Evolutionary conservation across 1,140 invertebrate species (phyloP).

Genomic region (Drosophila navojoa): DNA sequence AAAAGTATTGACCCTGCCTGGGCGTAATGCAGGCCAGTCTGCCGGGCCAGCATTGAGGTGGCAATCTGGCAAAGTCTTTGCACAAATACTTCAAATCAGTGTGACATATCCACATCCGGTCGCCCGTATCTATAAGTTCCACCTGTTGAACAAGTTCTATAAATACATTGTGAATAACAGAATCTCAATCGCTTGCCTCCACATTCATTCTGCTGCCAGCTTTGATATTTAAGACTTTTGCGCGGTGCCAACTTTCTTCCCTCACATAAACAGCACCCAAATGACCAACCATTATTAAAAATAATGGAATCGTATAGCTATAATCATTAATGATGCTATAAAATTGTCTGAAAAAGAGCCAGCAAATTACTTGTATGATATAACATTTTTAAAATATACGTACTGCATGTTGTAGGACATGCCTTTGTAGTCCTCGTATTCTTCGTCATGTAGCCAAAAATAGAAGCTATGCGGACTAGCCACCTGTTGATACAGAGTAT

Average conservation of each 20-base stretch:
- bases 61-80: conserved; percentile 54
- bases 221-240: conserved; percentile 40
- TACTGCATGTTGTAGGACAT: conserved; percentile 65
- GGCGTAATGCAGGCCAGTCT: conserved; percentile 51
- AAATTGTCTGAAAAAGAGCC: conserved; percentile 21
- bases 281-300: conserved; percentile 55
- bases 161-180: neutral
- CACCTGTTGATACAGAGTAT: conserved; percentile 30
- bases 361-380: neutral
- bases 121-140: conserved; percentile 64
- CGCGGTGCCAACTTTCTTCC: conserved; percentile 59
- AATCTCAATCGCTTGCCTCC: conserved; percentile 16
- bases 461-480: conserved; percentile 63
- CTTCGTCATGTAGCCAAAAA: conserved; percentile 63
- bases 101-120: conserved; percentile 35
- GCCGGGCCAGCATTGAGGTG: conserved; percentile 42
- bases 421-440: conserved; percentile 44
- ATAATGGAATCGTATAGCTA: conserved; percentile 48
- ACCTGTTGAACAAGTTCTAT: conserved; percentile 42
- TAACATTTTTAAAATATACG: neutral
- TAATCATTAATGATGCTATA: conserved; percentile 17
- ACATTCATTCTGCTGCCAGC: conserved; percentile 22
- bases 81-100: conserved; percentile 55
- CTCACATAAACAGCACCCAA: conserved; percentile 48
- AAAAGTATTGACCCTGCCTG: conserved; percentile 36